phyloP scores from a whole-genome alignment of 2,888 invertebrate species.

The Calephelis perditalis region DNA sequence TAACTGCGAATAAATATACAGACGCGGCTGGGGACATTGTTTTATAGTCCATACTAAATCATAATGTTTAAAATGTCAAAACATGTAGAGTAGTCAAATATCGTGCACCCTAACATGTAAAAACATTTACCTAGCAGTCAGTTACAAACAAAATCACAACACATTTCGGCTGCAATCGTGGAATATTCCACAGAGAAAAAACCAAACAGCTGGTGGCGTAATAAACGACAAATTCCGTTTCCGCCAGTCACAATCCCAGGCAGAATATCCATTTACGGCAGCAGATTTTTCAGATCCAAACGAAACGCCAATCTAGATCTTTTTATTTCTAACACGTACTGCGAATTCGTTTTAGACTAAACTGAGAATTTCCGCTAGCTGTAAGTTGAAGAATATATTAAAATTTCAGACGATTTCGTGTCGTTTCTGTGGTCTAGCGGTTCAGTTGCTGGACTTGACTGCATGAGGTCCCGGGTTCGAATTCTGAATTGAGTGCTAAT shows the following conservation, averaged over 20 bases:
- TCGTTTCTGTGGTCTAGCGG: too few relatives aligned
- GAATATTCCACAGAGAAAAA: slow-evolving; percentile 4
- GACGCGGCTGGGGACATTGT: too few relatives aligned
- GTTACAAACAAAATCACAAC: not conserved
- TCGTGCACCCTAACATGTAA: too few relatives aligned
- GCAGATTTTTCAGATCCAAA: slow-evolving; percentile 26
- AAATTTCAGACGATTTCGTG: not conserved
- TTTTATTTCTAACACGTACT: slow-evolving; percentile 31
- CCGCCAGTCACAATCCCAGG: slow-evolving; percentile 20
- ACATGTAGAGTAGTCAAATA: too few relatives aligned
- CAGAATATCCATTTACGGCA: slow-evolving; percentile 26
- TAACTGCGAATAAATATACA: too few relatives aligned
- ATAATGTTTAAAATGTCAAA: too few relatives aligned
- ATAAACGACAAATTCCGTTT: slow-evolving; percentile 23
- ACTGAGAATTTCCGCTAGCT: slow-evolving; percentile 16
- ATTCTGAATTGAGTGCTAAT: too few relatives aligned
- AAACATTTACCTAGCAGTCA: too few relatives aligned
- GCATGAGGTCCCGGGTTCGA: too few relatives aligned
- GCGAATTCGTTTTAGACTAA: slow-evolving; percentile 29
- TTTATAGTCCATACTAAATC: too few relatives aligned
- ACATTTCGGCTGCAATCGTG: not conserved
- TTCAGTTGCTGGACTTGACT: too few relatives aligned
- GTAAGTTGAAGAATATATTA: slow-evolving; percentile 10
- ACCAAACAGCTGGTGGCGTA: slow-evolving; percentile 14
- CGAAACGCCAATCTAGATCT: slow-evolving; percentile 23